Evolutionary conservation across 2,113 vertebrate genomes (phyloP).

Genomic region (Pelobates fuscus): DNA sequence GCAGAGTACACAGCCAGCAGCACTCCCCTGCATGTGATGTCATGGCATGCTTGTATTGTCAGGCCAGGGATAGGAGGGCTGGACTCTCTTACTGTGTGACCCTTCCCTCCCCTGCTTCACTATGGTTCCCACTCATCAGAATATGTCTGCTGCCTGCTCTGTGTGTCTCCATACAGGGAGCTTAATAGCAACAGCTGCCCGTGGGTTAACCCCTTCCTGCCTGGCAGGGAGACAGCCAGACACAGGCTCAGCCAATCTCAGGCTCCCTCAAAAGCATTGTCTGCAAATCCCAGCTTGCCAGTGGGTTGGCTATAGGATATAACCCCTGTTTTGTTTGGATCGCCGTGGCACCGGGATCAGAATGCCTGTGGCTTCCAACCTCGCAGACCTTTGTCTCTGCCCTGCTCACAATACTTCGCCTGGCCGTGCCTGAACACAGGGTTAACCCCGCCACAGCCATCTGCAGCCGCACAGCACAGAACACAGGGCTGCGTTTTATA

Average conservation of each 20-base stretch:
- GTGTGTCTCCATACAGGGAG: slow-evolving; percentile 16
- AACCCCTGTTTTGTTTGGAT: background rate
- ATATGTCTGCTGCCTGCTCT: slow-evolving; percentile 16
- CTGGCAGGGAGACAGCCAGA: background rate
- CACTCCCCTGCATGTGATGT: slow-evolving; percentile 43
- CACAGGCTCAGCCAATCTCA: background rate
- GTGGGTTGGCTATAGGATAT: too few relatives aligned
- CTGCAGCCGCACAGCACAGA: background rate
- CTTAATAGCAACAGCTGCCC: slow-evolving; percentile 29
- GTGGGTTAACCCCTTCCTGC: slow-evolving; percentile 21
- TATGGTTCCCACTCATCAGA: too few relatives aligned
- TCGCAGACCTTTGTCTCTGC: background rate
- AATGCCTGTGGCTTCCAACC: background rate
- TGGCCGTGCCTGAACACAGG: background rate
- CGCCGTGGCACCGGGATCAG: too few relatives aligned
- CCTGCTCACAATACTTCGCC: background rate
- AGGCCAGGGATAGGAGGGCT: slow-evolving; percentile 28
- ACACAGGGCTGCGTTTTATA: too few relatives aligned
- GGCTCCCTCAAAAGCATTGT: background rate
- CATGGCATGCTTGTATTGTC: slow-evolving; percentile 30
- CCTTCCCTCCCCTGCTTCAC: slow-evolving; percentile 28
- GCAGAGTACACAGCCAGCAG: background rate
- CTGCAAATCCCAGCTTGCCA: background rate
- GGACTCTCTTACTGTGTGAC: slow-evolving; percentile 28
- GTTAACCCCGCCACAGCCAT: background rate